Base-by-base conservation (phyloP, 2,888 invertebrate genomes). In the Stenurella melanura region DNA sequence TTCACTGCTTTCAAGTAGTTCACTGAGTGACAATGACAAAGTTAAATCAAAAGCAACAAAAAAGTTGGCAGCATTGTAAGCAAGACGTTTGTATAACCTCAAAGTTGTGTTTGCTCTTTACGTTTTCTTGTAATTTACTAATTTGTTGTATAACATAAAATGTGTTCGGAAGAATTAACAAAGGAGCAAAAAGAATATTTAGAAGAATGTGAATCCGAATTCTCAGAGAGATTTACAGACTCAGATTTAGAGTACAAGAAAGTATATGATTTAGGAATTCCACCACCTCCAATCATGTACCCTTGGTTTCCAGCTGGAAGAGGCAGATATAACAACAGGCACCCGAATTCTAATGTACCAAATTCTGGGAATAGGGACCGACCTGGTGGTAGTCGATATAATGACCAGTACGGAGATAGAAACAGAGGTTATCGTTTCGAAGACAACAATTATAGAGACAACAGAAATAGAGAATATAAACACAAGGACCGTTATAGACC, bases 211-310 rank as follows among this genome's bases (percentile, higher is more conserved):
- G 85, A 87, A 68, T 72, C 82, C 17, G 89, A 90, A 77, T 90
- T 90, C 86, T 85, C 87, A 1, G 86, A 90, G 74, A 84, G 90
- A 74, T 91, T 87, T 79, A 89, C 90, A 2, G 88, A 88, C 61
- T 83, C 86, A 12, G 90, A 91, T 81, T 73, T 83, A 58, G 90
- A 90, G 60, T 91, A 88, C 74, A 88, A 87, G 82, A 84, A 86
- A 73, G 82, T 88, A n/a, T 88, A 85, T 64, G 88, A 89, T 56
- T 75, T 81, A 5, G 87, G 85, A 0, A 85, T 89, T 70, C 88
- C 87, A 4, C 76, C 83, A 58, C 90, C 90, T n/a, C 90, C 90
- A 10, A 89, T 90, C 63, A 85, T 90, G 81, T 86, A 82, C 63
- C 89, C 89, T 0, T 90, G 90, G 90, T 87, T 88, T 77, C 81